These are phyloP conservation scores for Mesocricetus auratus DNA, from an alignment of 2,113 vertebrate species.

Conservation along the genomic window DNA sequence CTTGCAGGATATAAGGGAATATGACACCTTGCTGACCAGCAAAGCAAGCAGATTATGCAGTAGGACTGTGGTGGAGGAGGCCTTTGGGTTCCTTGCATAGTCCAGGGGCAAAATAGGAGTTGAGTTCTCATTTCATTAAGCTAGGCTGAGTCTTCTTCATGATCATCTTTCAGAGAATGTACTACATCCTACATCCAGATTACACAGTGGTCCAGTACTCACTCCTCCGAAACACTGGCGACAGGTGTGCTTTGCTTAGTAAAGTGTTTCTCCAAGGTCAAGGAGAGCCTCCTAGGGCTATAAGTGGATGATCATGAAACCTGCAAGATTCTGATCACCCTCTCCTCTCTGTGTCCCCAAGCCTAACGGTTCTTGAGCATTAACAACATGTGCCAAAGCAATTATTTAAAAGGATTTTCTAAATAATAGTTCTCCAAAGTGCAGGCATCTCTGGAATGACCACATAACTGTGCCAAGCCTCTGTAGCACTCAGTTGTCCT, in stretches of 20 bases:
- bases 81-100: background rate
- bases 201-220: background rate
- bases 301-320: background rate
- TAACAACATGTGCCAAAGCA: slow-evolving; percentile 62
- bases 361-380: background rate
- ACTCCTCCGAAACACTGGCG: background rate
- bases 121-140: slow-evolving; percentile 11
- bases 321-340: background rate
- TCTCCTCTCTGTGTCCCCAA: slow-evolving; percentile 23
- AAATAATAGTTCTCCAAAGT: slow-evolving; percentile 63
- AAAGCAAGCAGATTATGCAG: background rate
- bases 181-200: slow-evolving; percentile 6
- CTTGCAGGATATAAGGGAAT: background rate
- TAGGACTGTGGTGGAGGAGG: background rate
- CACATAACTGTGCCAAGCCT: background rate
- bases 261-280: slow-evolving; percentile 1
- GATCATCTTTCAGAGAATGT: background rate
- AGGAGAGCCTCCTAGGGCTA: background rate
- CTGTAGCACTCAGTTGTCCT: slow-evolving; percentile 45
- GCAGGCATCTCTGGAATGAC: slow-evolving; percentile 38
- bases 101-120: background rate
- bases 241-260: background rate
- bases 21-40: background rate
- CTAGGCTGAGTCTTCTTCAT: background rate
- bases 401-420: slow-evolving; percentile 74